Conservation (phyloP, 2,888 invertebrate species). For the Drosophila neonasuta region DNA sequence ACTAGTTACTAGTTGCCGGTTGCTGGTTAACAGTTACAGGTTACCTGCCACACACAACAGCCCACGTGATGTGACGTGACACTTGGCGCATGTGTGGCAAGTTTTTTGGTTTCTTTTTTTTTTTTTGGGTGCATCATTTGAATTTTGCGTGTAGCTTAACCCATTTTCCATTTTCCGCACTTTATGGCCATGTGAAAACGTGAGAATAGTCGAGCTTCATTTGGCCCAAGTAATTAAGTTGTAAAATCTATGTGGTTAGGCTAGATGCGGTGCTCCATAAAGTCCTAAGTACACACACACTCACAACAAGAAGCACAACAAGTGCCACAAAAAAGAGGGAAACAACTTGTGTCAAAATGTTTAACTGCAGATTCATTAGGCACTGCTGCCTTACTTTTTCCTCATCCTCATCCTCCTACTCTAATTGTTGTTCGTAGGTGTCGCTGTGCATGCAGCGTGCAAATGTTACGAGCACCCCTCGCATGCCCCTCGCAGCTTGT, state of each 20-base stretch:
- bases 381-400: slow-evolving; percentile 6
- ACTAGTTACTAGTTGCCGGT: neutral
- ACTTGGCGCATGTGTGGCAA: slow-evolving; percentile 1
- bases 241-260: slow-evolving; percentile 61
- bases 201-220: slow-evolving; percentile 54
- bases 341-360: slow-evolving; percentile 43
- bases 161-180: slow-evolving; percentile 39
- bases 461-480: slow-evolving; percentile 30
- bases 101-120: neutral
- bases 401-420: neutral
- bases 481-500: neutral
- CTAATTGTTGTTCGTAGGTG: slow-evolving; percentile 32
- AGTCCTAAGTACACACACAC: slow-evolving; percentile 64
- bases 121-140: slow-evolving; percentile 33
- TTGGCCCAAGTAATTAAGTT: slow-evolving; percentile 70
- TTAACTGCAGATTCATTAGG: slow-evolving; percentile 56
- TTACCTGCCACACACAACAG: slow-evolving; percentile 4
- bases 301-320: slow-evolving; percentile 15
- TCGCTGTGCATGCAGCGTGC: slow-evolving; percentile 46
- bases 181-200: slow-evolving; percentile 45
- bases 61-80: slow-evolving; percentile 25
- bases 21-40: slow-evolving; percentile 3
- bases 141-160: slow-evolving; percentile 37
- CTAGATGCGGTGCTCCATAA: slow-evolving; percentile 55
- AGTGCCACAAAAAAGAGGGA: neutral